A percentile compares a stretch with the other conserved stretches of the same genome.
Conservation (phyloP, 1,140 invertebrate genomes). For the Gonioctena quinquepunctata region DNA sequence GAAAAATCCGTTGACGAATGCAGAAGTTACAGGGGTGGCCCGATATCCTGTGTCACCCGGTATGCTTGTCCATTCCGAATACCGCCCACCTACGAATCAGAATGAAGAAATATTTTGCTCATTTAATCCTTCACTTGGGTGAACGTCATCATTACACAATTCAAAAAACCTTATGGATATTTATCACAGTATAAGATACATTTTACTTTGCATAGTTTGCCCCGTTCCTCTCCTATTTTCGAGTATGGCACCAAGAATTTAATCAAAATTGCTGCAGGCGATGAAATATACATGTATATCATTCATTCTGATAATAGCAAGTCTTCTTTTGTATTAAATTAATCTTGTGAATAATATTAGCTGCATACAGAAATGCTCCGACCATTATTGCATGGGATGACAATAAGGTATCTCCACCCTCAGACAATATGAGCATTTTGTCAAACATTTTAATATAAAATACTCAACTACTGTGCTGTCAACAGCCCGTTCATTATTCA, state of each 20-base stretch:
- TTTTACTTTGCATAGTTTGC: neutral
- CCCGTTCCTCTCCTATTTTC: neutral
- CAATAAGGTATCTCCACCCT: constrained; percentile 24
- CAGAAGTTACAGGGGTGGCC: no score
- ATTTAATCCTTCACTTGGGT: no score
- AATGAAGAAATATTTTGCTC: no score
- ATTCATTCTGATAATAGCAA: constrained; percentile 8
- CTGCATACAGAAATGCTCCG: constrained; percentile 25
- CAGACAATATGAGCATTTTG: constrained; percentile 26
- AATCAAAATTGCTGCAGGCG: constrained; percentile 2
- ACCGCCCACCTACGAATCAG: no score
- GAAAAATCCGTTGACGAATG: no score
- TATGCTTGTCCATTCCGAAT: no score
- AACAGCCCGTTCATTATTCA: constrained; percentile 19
- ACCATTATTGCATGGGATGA: constrained; percentile 19
- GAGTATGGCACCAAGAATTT: neutral
- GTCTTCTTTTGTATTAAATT: constrained; percentile 34
- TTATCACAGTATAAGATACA: no score
- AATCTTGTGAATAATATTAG: constrained; percentile 40
- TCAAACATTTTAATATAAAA: constrained; percentile 29
- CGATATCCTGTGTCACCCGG: no score
- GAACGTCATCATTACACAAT: no score
- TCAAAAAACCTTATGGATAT: no score
- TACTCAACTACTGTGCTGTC: constrained; percentile 23
- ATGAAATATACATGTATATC: constrained; percentile 8